Evolutionary conservation across 2,888 invertebrate species (phyloP).

Genomic region (Mesorhabditis spiculigera): DNA sequence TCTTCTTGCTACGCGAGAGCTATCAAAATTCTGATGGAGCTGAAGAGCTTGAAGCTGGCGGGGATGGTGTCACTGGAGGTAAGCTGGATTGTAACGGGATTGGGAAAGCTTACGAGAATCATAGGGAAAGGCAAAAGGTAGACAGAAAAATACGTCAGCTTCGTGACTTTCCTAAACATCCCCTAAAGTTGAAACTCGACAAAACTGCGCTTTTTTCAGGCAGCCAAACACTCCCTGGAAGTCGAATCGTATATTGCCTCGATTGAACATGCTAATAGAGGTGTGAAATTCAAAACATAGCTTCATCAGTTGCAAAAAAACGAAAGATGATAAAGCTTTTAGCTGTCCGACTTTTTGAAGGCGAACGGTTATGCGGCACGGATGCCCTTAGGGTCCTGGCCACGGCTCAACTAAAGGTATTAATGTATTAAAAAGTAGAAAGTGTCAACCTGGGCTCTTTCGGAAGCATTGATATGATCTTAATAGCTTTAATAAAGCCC

Average conservation of each 20-base stretch:
- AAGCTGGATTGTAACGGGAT: not conserved
- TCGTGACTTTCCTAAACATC: not conserved
- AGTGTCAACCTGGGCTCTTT: not conserved
- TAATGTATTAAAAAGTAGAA: no score
- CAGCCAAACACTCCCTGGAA: slow-evolving; percentile 8
- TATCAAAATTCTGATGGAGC: slow-evolving; percentile 11
- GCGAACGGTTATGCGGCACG: slow-evolving; percentile 7
- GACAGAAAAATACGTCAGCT: no score
- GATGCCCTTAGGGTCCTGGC: slow-evolving; percentile 4
- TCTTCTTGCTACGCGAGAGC: slow-evolving; percentile 3
- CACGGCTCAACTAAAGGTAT: not conserved
- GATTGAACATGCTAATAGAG: slow-evolving; percentile 11
- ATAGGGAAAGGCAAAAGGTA: no score
- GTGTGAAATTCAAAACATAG: not conserved
- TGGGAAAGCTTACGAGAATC: no score
- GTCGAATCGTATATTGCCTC: slow-evolving; percentile 3
- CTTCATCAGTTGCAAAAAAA: not conserved
- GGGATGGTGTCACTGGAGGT: slow-evolving; percentile 3
- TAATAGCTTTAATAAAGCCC: slow-evolving; percentile 17
- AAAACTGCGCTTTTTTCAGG: slow-evolving; percentile 10
- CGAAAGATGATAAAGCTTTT: not conserved
- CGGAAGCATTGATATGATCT: slow-evolving; percentile 10
- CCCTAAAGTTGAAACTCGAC: not conserved
- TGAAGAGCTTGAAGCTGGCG: slow-evolving; percentile 12
- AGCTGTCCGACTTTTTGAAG: slow-evolving; percentile 16